These are phyloP conservation scores for Hecatera dysodea DNA, from an alignment of 2,888 invertebrate genomes.

Conservation along the genomic window DNA sequence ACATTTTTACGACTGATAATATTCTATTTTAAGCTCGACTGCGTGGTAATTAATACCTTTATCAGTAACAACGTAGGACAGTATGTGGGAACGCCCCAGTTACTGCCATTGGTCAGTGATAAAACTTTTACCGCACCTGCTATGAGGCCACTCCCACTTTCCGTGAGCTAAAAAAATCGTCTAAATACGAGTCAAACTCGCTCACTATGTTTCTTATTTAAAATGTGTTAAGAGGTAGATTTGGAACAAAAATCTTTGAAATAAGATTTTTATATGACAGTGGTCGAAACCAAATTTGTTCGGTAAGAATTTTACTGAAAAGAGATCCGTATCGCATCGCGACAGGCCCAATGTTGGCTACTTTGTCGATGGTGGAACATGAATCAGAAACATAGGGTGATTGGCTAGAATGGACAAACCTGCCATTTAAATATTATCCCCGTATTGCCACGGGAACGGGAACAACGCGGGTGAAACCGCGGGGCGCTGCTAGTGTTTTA, in stretches of 20 bases:
- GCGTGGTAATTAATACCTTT: constrained; percentile 24
- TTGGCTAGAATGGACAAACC: too few relatives aligned
- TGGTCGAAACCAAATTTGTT: too few relatives aligned
- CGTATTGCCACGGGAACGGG: too few relatives aligned
- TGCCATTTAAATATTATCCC: too few relatives aligned
- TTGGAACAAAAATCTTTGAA: not conserved
- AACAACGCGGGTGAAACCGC: too few relatives aligned
- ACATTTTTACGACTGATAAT: constrained; percentile 26
- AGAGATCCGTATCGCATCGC: too few relatives aligned
- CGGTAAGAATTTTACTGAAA: too few relatives aligned
- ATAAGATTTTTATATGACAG: not conserved
- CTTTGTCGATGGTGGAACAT: too few relatives aligned
- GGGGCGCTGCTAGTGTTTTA: too few relatives aligned
- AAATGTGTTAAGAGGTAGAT: too few relatives aligned
- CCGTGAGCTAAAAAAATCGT: not conserved
- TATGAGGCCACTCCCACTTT: constrained; percentile 23
- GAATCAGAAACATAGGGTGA: too few relatives aligned
- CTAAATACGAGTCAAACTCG: not conserved
- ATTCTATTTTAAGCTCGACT: constrained; percentile 11
- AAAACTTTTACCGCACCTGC: constrained; percentile 12
- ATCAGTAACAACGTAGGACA: constrained; percentile 21
- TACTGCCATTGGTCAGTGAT: constrained; percentile 37
- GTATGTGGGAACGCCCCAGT: constrained; percentile 33
- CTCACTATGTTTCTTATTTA: not conserved
- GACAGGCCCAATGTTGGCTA: too few relatives aligned